Evolutionary conservation across 2,888 invertebrate species (phyloP).

Genomic region (Iselma pallidipennis): DNA sequence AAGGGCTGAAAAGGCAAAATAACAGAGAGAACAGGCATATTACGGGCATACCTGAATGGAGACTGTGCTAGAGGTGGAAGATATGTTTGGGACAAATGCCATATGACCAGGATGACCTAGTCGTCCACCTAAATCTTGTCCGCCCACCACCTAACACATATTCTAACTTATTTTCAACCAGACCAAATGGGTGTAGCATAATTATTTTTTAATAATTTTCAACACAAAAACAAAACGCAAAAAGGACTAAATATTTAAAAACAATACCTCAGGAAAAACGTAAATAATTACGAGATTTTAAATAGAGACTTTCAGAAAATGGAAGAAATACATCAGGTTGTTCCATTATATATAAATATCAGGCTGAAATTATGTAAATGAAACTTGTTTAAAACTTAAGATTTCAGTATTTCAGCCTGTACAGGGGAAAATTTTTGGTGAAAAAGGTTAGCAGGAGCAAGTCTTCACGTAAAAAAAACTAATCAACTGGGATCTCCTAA

Average conservation of each 20-base stretch:
- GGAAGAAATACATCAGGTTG: not conserved
- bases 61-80: constrained; percentile 55
- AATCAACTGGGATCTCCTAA: no score
- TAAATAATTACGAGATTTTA: not conserved
- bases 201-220: not conserved
- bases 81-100: constrained; percentile 61
- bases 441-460: no score
- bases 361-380: no score
- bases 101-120: constrained; percentile 60
- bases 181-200: not conserved
- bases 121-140: constrained; percentile 55
- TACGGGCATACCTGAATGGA: constrained; percentile 54
- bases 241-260: not conserved
- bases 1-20: constrained; percentile 2
- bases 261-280: not conserved
- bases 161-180: constrained; percentile 30
- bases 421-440: no score
- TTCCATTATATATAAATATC: not conserved
- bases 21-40: constrained; percentile 20
- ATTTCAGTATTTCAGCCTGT: no score
- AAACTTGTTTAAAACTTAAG: no score
- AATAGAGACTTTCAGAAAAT: not conserved
- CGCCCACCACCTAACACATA: constrained; percentile 60
- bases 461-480: no score
- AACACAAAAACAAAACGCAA: not conserved